Percentiles rank a stretch among this genome's conserved stretches.
Conservation (phyloP, 2,113 vertebrate genomes). For the Pica pica region DNA sequence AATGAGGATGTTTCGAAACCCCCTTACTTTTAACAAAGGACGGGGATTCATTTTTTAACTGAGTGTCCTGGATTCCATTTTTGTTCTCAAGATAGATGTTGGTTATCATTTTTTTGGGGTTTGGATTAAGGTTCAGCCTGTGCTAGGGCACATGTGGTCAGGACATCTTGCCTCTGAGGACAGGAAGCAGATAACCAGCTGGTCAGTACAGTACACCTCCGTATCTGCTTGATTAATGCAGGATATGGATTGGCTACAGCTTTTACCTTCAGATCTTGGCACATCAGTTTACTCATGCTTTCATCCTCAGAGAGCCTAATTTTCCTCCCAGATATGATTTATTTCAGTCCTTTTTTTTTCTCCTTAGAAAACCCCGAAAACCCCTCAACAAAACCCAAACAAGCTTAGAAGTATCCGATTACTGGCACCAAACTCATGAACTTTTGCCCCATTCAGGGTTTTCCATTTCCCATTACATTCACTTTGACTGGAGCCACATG, state of each 20-base stretch:
- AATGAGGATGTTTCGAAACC: neutral
- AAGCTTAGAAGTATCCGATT: neutral
- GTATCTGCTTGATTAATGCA: slow-evolving; percentile 29
- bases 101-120: neutral
- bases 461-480: neutral
- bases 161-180: neutral
- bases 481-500: slow-evolving; percentile 23
- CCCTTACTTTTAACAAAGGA: neutral
- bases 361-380: neutral
- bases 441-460: slow-evolving; percentile 7
- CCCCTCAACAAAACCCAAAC: neutral
- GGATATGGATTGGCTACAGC: neutral
- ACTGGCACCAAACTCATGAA: slow-evolving; percentile 28
- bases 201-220: neutral
- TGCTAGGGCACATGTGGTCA: neutral
- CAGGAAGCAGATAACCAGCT: slow-evolving; percentile 7
- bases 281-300: neutral
- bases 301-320: neutral
- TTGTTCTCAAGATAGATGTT: neutral
- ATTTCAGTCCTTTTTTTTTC: neutral
- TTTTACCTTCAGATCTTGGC: slow-evolving; percentile 18
- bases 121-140: neutral
- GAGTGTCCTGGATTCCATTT: accelerated
- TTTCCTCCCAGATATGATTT: slow-evolving; percentile 30
- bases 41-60: neutral